Evolutionary conservation across 2,888 invertebrate species (phyloP).

Genomic region (Cosmia trapezina): DNA sequence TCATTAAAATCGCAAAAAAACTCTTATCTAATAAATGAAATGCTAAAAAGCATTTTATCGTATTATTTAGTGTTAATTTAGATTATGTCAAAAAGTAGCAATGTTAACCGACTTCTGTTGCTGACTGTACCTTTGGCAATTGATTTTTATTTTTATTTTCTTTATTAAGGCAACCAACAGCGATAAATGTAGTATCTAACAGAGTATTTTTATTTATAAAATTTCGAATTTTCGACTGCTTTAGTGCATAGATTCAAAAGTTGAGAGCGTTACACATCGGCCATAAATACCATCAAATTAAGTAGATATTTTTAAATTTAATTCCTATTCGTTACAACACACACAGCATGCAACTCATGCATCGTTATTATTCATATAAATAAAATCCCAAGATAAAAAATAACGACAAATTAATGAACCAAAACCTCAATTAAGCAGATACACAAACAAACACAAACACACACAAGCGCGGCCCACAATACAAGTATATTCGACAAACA

Average conservation of each 20-base stretch:
- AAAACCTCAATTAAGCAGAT: conserved; percentile 20
- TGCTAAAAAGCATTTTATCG: too few relatives aligned
- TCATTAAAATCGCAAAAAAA: too few relatives aligned
- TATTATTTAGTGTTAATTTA: too few relatives aligned
- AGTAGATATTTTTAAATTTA: background rate
- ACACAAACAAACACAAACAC: conserved; percentile 29
- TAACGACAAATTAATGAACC: conserved; percentile 24
- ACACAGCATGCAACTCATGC: background rate
- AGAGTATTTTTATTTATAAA: too few relatives aligned
- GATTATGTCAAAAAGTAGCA: too few relatives aligned
- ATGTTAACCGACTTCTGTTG: too few relatives aligned
- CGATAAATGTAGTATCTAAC: too few relatives aligned
- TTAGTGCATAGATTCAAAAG: background rate
- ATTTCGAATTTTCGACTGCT: background rate
- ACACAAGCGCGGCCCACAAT: conserved; percentile 26
- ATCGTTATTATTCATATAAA: background rate
- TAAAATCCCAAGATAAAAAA: conserved; percentile 7
- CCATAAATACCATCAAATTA: background rate
- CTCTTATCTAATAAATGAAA: too few relatives aligned
- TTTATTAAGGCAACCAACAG: too few relatives aligned
- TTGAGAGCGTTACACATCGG: background rate
- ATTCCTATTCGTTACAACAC: background rate
- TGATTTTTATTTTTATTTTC: too few relatives aligned
- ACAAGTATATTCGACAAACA: conserved; percentile 45
- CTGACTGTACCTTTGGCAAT: too few relatives aligned